Evolutionary conservation across 2,113 vertebrate species (phyloP).

Genomic region (Tragelaphus scriptus): DNA sequence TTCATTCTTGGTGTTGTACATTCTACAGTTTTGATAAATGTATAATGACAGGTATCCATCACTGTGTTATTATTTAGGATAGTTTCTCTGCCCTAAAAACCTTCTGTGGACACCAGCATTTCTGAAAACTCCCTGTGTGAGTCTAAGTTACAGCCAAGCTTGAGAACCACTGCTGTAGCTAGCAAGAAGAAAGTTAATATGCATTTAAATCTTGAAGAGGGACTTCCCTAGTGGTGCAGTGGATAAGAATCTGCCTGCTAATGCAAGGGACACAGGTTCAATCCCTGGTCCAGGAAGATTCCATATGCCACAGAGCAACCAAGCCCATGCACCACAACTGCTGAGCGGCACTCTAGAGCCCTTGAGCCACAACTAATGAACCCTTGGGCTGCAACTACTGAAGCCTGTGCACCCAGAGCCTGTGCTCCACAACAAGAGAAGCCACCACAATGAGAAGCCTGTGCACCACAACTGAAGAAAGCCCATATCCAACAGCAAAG

Average conservation of each 20-base stretch:
- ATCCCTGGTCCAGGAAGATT: not conserved
- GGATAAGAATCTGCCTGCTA: not conserved
- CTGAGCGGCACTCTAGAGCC: not conserved
- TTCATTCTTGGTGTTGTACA: not conserved
- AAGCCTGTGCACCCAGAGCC: fast-evolving
- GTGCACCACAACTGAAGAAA: not conserved
- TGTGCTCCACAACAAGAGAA: not conserved
- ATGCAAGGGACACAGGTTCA: not conserved
- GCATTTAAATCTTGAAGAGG: not conserved
- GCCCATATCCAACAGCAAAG: not conserved
- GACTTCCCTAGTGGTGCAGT: not conserved
- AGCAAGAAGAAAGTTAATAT: not conserved
- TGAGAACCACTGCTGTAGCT: not conserved
- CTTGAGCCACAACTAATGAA: not conserved
- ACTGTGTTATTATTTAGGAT: not conserved
- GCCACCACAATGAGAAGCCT: not conserved
- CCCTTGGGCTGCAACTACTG: not conserved
- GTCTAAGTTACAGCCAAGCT: not conserved
- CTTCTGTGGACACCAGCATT: not conserved
- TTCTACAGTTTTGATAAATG: not conserved
- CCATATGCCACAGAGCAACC: not conserved
- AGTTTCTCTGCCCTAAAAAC: not conserved
- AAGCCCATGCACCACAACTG: not conserved
- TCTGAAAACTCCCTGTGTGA: not conserved
- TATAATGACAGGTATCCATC: not conserved